A percentile compares a stretch with the other conserved stretches of the same genome.
These are phyloP conservation scores for Bombus fervidus DNA, from an alignment of 1,140 invertebrate genomes.

Conservation along the genomic window DNA sequence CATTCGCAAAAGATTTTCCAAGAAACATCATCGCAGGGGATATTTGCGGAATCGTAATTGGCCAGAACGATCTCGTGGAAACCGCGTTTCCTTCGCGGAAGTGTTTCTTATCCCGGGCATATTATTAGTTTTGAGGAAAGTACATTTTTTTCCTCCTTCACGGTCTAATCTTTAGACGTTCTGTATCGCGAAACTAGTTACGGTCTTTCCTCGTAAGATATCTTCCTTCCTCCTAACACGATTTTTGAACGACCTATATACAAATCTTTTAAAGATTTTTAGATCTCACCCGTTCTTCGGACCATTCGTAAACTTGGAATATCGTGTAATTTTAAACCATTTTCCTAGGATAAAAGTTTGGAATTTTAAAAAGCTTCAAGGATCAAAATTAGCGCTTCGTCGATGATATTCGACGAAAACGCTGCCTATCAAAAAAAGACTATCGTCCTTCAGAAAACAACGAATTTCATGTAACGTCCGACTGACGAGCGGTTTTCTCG, in stretches of 20 bases:
- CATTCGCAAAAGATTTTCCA: slow-evolving; percentile 4
- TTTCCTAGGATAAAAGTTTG: no score
- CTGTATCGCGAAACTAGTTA: background rate
- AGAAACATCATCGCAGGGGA: background rate
- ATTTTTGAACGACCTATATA: background rate
- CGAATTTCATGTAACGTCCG: background rate
- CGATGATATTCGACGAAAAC: background rate
- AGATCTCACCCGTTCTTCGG: no score
- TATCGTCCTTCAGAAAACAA: background rate
- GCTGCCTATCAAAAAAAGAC: background rate
- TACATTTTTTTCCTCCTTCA: slow-evolving; percentile 7
- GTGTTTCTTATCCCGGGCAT: slow-evolving; percentile 35
- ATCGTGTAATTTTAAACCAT: no score
- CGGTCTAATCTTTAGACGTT: background rate
- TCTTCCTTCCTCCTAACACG: background rate
- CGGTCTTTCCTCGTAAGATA: no score
- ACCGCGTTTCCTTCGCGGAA: slow-evolving; percentile 36
- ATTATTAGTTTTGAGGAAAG: slow-evolving; percentile 33
- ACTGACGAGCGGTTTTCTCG: background rate
- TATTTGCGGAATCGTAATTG: slow-evolving; percentile 39
- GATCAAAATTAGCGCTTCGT: background rate
- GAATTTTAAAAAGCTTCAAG: no score
- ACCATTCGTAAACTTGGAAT: no score
- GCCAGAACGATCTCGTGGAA: background rate
- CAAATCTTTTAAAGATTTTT: background rate